These are phyloP conservation scores for Geotrypetes seraphini DNA, from an alignment of 2,797 vertebrate genomes.

Conservation along the genomic window DNA sequence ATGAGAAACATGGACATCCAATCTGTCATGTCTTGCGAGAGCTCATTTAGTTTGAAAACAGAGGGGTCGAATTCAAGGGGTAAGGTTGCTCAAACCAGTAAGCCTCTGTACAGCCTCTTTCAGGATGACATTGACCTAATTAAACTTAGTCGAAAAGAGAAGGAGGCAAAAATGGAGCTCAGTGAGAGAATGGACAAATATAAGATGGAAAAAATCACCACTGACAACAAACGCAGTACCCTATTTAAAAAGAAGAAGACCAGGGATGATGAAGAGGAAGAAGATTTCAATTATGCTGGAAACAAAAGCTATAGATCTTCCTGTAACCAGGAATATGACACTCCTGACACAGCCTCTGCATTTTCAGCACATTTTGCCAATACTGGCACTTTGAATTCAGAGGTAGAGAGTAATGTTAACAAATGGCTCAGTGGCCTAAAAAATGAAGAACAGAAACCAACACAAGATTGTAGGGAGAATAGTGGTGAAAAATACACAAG, in stretches of 20 bases:
- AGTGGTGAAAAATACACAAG: slow-evolving; percentile 34
- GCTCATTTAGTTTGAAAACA: not conserved
- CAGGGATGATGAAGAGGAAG: slow-evolving; percentile 52
- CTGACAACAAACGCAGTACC: slow-evolving; percentile 84
- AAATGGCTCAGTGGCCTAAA: slow-evolving; percentile 77
- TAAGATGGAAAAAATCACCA: slow-evolving; percentile 78
- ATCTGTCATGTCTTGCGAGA: slow-evolving; percentile 46
- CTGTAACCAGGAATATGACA: slow-evolving; percentile 29
- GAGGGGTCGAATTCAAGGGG: slow-evolving; percentile 13
- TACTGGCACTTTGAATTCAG: slow-evolving; percentile 30
- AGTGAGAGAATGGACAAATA: slow-evolving; percentile 78
- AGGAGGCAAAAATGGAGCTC: slow-evolving; percentile 76
- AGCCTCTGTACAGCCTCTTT: slow-evolving; percentile 84
- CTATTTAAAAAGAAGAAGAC: slow-evolving; percentile 87
- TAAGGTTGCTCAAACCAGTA: slow-evolving; percentile 64
- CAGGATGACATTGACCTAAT: slow-evolving; percentile 78
- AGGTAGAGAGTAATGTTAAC: slow-evolving; percentile 53
- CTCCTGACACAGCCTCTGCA: slow-evolving; percentile 27
- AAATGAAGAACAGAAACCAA: slow-evolving; percentile 52
- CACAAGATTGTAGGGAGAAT: slow-evolving; percentile 32
- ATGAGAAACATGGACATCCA: slow-evolving; percentile 32
- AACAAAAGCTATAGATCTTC: slow-evolving; percentile 8
- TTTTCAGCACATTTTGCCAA: slow-evolving; percentile 37
- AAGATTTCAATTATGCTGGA: slow-evolving; percentile 22
- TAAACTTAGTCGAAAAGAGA: slow-evolving; percentile 75